Conservation (phyloP, 2,888 invertebrate genomes). For the Caradrina kadenii region DNA sequence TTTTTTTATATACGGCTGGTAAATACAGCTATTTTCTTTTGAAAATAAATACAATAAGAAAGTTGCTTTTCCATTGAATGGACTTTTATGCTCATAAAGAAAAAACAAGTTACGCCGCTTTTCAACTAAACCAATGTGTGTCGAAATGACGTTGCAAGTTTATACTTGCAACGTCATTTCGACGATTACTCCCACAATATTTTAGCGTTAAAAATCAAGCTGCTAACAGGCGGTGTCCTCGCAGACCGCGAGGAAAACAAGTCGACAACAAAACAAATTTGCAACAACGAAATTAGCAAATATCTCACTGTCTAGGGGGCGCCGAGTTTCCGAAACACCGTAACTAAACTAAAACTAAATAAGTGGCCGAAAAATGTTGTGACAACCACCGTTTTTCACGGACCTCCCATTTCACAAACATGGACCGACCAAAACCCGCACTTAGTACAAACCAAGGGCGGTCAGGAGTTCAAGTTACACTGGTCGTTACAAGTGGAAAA, state of each 20-base stretch:
- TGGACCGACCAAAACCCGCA: conserved; percentile 32
- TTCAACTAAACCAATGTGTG: background rate
- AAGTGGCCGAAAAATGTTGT: conserved; percentile 86
- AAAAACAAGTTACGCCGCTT: background rate
- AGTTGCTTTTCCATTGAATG: background rate
- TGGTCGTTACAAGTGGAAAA: conserved; percentile 82
- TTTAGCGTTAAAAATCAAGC: conserved; percentile 28
- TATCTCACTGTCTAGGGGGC: conserved; percentile 87
- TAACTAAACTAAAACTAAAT: conserved; percentile 86
- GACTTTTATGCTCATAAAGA: background rate
- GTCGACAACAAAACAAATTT: conserved; percentile 83
- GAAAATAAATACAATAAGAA: too few species aligned
- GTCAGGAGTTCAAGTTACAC: conserved; percentile 64
- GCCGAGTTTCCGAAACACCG: conserved; percentile 80
- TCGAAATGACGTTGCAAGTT: background rate
- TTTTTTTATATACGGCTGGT: too few species aligned
- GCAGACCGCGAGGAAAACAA: conserved; percentile 44
- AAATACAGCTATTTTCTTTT: background rate
- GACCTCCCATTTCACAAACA: conserved; percentile 63
- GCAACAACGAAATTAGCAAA: conserved; percentile 87
- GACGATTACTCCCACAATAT: background rate
- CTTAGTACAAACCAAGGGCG: conserved; percentile 47
- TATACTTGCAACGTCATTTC: background rate
- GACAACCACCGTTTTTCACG: conserved; percentile 70
- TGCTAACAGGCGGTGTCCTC: conserved; percentile 59